phyloP scores from a whole-genome alignment of 2,888 invertebrate species.

The Acleris literana region DNA sequence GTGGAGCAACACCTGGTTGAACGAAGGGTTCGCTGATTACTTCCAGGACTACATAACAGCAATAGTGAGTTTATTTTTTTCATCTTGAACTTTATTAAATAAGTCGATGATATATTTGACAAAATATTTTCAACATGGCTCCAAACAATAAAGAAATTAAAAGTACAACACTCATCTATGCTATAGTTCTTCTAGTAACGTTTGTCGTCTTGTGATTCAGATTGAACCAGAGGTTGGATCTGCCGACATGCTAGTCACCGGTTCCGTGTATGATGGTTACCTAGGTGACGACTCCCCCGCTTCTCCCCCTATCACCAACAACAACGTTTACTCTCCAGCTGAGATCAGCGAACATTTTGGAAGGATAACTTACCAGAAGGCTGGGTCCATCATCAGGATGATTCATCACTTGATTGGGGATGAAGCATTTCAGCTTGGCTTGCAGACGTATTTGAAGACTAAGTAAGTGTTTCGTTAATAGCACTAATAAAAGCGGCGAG shows the following conservation, averaged over 20 bases:
- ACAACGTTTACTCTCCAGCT: constrained; percentile 82
- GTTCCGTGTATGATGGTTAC: constrained; percentile 87
- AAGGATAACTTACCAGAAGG: constrained; percentile 87
- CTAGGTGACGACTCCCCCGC: constrained; percentile 79
- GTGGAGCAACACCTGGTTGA: constrained; percentile 90
- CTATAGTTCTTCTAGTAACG: too few relatives aligned
- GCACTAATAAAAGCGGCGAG: too few relatives aligned
- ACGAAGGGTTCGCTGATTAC: constrained; percentile 88
- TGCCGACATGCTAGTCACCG: constrained; percentile 84
- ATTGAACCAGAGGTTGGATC: constrained; percentile 85
- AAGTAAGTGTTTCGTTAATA: constrained; percentile 72
- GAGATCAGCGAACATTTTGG: constrained; percentile 87
- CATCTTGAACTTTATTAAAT: neutral
- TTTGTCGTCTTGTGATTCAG: constrained; percentile 55
- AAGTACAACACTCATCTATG: too few relatives aligned
- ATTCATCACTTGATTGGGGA: constrained; percentile 74
- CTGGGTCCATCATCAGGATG: constrained; percentile 78
- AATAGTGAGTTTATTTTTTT: constrained; percentile 46
- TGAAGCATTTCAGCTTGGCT: constrained; percentile 56
- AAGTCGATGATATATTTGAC: too few relatives aligned
- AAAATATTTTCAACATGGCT: too few relatives aligned
- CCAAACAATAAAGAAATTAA: too few relatives aligned
- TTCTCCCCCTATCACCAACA: constrained; percentile 82
- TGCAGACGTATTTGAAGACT: constrained; percentile 63
- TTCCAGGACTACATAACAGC: constrained; percentile 87